Percentiles rank a stretch among this genome's conserved stretches.
phyloP scores from a whole-genome alignment of 2,888 invertebrate genomes.

The Penaeus monodon region DNA sequence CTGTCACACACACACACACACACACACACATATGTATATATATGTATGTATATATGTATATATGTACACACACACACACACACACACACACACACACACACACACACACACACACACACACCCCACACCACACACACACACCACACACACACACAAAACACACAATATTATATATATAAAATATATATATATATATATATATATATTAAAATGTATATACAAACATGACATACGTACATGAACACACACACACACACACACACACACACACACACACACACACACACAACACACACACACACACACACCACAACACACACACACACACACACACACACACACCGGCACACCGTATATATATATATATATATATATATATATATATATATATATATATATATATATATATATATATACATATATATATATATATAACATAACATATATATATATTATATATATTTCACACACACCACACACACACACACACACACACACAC shows the following conservation, averaged over 20 bases:
- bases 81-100: constrained; percentile 4
- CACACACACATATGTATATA: background rate
- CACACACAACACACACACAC: no score
- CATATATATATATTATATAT: no score
- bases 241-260: background rate
- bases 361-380: constrained; percentile 27
- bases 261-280: background rate
- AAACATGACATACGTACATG: background rate
- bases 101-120: background rate
- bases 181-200: no score
- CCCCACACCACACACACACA: background rate
- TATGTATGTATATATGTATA: no score
- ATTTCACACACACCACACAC: background rate
- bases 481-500: constrained; percentile 8
- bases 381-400: constrained; percentile 18
- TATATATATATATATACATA: constrained; percentile 19
- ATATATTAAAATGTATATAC: no score
- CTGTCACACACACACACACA: background rate
- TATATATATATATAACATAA: constrained; percentile 9
- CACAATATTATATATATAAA: no score
- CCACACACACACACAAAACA: background rate
- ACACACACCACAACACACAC: no score
- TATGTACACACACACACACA: background rate
- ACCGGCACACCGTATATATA: background rate
- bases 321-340: background rate